A percentile compares a stretch with the other conserved stretches of the same genome.
Evolutionary conservation across 2,797 vertebrate species (phyloP).

Genomic region (Leuciscus waleckii): DNA sequence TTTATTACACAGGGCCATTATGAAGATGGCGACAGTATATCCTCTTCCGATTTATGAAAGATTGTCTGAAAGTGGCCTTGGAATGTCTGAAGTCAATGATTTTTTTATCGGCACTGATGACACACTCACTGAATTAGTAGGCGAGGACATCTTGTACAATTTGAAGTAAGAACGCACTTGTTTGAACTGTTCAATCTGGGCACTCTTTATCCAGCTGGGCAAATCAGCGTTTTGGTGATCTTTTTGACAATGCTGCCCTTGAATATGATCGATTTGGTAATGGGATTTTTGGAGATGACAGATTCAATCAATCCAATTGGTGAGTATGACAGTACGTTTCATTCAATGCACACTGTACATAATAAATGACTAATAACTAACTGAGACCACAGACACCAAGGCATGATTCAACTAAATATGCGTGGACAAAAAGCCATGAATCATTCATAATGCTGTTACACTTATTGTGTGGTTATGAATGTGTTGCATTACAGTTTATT

Average conservation of each 20-base stretch:
- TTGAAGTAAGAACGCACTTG: too few species aligned
- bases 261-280: conserved; percentile 31
- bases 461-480: conserved; percentile 9
- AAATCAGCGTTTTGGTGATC: not conserved
- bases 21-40: not conserved
- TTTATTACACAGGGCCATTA: conserved; percentile 17
- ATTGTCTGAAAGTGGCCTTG: conserved; percentile 22
- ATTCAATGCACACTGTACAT: not conserved
- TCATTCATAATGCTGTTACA: not conserved
- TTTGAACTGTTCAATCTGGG: too few species aligned
- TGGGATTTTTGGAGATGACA: conserved; percentile 25
- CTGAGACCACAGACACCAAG: not conserved
- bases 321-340: not conserved
- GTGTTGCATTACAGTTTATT: not conserved
- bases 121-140: conserved; percentile 10
- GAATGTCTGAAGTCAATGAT: conserved; percentile 20
- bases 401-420: not conserved
- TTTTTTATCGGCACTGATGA: not conserved
- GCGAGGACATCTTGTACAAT: not conserved
- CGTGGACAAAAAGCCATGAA: not conserved
- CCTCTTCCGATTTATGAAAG: conserved; percentile 15
- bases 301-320: conserved; percentile 35
- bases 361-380: conserved; percentile 1
- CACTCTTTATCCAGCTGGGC: conserved; percentile 15
- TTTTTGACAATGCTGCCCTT: conserved; percentile 2